phyloP scores from a whole-genome alignment of 2,797 vertebrate genomes.

The Amniataba percoides region DNA sequence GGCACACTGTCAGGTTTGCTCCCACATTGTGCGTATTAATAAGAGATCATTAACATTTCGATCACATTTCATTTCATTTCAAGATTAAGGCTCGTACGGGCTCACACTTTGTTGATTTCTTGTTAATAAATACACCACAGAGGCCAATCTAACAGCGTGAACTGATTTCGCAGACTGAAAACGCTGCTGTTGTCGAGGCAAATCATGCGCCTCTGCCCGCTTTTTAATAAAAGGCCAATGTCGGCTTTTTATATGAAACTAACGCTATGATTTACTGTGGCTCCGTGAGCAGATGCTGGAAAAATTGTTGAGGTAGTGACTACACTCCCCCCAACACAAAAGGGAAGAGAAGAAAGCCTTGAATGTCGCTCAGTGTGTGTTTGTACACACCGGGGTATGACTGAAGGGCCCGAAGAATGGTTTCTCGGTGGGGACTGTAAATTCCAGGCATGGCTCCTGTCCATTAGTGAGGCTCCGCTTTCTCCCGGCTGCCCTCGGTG shows the following conservation, averaged over 20 bases:
- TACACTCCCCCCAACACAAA: conserved; percentile 25
- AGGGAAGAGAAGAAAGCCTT: not conserved
- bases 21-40: conserved; percentile 20
- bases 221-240: not conserved
- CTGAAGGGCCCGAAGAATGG: conserved; percentile 35
- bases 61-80: conserved; percentile 25
- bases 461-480: conserved; percentile 65
- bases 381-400: conserved; percentile 29
- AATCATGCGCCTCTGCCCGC: not conserved
- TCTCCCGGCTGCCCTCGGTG: conserved; percentile 55
- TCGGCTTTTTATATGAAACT: conserved; percentile 14
- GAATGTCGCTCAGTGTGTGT: conserved; percentile 32
- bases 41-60: conserved; percentile 21
- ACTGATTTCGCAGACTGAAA: conserved; percentile 10
- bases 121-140: conserved; percentile 15
- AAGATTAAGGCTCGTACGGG: conserved; percentile 25
- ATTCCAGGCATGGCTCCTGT: conserved; percentile 55
- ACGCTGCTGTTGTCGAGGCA: not conserved
- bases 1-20: not conserved
- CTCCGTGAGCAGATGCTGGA: not conserved
- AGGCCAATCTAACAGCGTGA: conserved; percentile 25
- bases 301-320: not conserved
- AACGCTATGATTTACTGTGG: not conserved
- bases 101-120: conserved; percentile 35
- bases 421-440: conserved; percentile 44